Base-by-base conservation (phyloP, 2,797 vertebrate species). In the Syndactyla subalaris region DNA sequence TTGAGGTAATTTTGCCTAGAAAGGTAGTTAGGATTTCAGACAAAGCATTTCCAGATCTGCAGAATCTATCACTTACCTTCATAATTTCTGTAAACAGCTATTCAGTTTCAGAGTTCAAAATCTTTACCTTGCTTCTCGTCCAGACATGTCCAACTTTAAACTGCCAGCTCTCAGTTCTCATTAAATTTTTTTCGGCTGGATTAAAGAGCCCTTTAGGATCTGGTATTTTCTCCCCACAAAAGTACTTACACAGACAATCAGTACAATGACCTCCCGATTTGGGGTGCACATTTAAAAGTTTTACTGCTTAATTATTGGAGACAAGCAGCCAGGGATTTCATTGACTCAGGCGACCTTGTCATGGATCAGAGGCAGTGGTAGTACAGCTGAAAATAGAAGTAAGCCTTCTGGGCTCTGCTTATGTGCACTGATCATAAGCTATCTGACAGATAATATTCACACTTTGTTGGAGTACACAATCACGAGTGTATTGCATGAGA, bases 371-470 rank as follows among this genome's bases (percentile, higher is more conserved):
- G 41, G 36, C 34, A 8, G n/a, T 61, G 46, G 68, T 43, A 79
- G 52, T 43, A 65, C 27, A 85, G 55, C 79, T 85, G 91, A 94
- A 97, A 96, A 96, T 52, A 95, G 94, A 81, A 94, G 49, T 29
- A 77, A 90, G 22, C 65, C 58, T 88, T 89, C 70, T 91, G 72
- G 49, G 79, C 76, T 77, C 43, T 88, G 68, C 75, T 72, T 71
- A 65, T 41, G 34, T 73, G 71, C 46, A 29, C 55, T 77, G 23
- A 83, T 96, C 85, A 72, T 88, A 88, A 85, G 46, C 68, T 80
- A 45, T 74, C 72, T 92, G 70, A 62, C 73, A 83, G 39, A 83
- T 51, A 91, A 80, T 80, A 59, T 43, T 83, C 92, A 85, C 54
- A 72, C 57, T 88, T 89, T 65, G 58, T 45, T 88, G 85, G 27